phyloP scores from a whole-genome alignment of 2,113 vertebrate species.

The Neodontobutis hainanensis region DNA sequence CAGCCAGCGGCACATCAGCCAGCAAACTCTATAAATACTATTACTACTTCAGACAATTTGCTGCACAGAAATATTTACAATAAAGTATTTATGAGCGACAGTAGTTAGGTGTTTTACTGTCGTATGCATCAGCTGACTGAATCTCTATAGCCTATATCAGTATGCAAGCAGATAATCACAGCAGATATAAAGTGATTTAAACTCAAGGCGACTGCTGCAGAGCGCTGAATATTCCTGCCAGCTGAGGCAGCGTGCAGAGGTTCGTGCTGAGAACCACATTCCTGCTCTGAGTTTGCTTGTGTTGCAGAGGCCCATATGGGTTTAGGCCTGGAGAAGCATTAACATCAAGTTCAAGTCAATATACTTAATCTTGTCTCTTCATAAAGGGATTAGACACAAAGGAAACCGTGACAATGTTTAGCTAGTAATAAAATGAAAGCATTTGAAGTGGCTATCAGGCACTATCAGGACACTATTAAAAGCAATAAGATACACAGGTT shows the following conservation, averaged over 20 bases:
- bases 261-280: conserved; percentile 47
- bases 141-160: conserved; percentile 17
- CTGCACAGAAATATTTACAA: neutral
- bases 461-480: neutral
- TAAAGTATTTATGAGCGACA: too few relatives aligned
- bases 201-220: conserved; percentile 30
- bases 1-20: conserved; percentile 1
- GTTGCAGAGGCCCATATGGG: conserved; percentile 44
- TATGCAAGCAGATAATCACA: conserved; percentile 12
- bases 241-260: conserved; percentile 24
- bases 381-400: conserved; percentile 22
- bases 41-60: neutral
- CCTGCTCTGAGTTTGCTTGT: conserved; percentile 45
- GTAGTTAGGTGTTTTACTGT: too few relatives aligned
- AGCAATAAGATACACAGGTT: neutral
- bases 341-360: conserved; percentile 29
- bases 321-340: conserved; percentile 8
- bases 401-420: conserved; percentile 11
- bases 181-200: conserved; percentile 16
- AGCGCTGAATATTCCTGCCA: conserved; percentile 26
- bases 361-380: conserved; percentile 41
- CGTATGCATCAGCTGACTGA: too few relatives aligned
- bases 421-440: neutral
- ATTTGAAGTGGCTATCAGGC: neutral
- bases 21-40: neutral